These are phyloP conservation scores for Urocynchramus pylzowi DNA, from an alignment of 2,113 vertebrate species.

Conservation along the genomic window DNA sequence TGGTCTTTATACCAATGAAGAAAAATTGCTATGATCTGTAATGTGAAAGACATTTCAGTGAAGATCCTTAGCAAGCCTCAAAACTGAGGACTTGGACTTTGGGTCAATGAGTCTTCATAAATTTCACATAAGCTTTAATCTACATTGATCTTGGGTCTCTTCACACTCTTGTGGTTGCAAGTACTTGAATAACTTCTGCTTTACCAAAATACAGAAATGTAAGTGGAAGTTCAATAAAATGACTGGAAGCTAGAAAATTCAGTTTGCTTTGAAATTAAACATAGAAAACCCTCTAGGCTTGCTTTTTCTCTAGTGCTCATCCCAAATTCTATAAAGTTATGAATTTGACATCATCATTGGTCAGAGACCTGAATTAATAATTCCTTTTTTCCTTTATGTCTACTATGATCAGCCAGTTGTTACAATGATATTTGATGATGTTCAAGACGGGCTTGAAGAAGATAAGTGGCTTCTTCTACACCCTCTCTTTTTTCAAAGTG, in stretches of 20 bases:
- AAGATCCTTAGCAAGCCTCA: not conserved
- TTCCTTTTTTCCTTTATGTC: not conserved
- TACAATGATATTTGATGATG: not conserved
- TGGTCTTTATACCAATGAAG: not conserved
- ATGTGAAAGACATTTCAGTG: not conserved
- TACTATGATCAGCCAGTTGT: not conserved
- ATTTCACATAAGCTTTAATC: conserved; percentile 18
- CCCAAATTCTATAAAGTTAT: not conserved
- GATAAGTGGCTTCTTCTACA: not conserved
- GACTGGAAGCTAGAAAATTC: not conserved
- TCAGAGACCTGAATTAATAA: not conserved
- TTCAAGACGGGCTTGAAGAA: not conserved
- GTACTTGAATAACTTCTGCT: not conserved
- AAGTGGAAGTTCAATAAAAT: conserved; percentile 14
- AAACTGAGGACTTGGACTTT: not conserved
- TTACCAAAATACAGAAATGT: not conserved
- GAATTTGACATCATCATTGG: not conserved
- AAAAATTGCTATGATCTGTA: not conserved
- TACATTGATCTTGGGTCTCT: not conserved
- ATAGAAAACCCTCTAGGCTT: not conserved
- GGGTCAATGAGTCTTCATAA: not conserved
- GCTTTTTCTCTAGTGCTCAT: not conserved
- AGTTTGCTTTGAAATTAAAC: not conserved
- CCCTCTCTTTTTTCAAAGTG: not conserved
- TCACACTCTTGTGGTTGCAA: not conserved